Base-by-base conservation (phyloP, 2,113 vertebrate genomes). In the Rostratula benghalensis region DNA sequence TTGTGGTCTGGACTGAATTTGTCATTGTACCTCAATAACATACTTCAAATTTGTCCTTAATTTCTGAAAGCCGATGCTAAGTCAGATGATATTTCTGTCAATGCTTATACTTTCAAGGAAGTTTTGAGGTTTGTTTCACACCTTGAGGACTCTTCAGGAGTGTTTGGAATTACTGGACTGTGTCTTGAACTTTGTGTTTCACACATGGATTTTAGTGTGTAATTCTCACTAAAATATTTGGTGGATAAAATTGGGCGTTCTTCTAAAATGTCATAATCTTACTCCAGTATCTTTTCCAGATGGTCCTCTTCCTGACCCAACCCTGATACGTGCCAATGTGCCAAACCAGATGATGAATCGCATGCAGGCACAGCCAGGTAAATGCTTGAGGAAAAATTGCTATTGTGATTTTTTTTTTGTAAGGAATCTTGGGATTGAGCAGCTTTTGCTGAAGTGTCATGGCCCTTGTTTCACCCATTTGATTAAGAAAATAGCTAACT, bases 311-410 rank as follows among this genome's bases (percentile, higher is more conserved):
- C 90, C 98, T 16, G 99, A 99, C 97, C 98, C 98, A 81, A 97
- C 98, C 90, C 98, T 99, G 96, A 98, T 98, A 95, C 98, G 99
- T 97, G 98, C 99, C 79, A 92, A 94, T 93, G 99, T 99, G 96
- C 98, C 99, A 97, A 99, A 97, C 96, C 99, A 99, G 97, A 99
- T 99, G 98, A 98, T 98, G 96, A 99, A 97, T 97, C 98, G 99
- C 86, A 99, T 99, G 98, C 98, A 99, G 96, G 98, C 98, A 84
- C 99, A 99, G 84, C 94, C 98, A 97, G 99, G 99, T 99, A 97
- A 56, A 63, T 91, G 27, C 8, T 33, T 54, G 53, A 95, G 75
- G 45, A 75, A 83, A 83, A 70, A 6, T 57, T 4, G 0, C 16
- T 53, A 1, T 24, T 70, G 9, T 84, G 69, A 39, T 68, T 73